phyloP scores from a whole-genome alignment of 2,113 vertebrate genomes.

The Lagopus leucura region DNA sequence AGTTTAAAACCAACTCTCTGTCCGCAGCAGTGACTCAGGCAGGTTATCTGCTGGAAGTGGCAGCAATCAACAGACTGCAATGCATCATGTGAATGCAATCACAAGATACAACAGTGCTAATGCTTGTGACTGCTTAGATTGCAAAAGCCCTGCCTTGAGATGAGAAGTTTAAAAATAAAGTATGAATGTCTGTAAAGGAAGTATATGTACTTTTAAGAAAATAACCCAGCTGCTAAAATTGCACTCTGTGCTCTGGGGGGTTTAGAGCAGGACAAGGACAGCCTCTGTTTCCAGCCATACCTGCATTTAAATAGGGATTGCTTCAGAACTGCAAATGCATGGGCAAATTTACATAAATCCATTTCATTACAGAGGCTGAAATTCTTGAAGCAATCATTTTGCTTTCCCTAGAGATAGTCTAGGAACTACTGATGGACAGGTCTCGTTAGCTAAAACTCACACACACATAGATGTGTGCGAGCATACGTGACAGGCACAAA shows the following conservation, averaged over 20 bases:
- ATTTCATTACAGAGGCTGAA: neutral
- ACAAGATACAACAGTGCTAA: neutral
- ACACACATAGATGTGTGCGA: no score
- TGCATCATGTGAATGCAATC: neutral
- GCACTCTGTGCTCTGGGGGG: neutral
- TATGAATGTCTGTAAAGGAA: slow-evolving; percentile 12
- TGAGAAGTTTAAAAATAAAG: neutral
- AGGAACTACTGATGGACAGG: neutral
- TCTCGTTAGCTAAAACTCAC: neutral
- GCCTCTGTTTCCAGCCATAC: neutral
- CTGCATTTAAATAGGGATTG: neutral
- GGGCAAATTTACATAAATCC: neutral
- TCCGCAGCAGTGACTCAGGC: neutral
- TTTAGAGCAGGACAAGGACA: slow-evolving; percentile 14
- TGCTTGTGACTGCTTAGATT: neutral
- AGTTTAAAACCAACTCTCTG: neutral
- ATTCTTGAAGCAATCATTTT: neutral
- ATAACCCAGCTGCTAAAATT: neutral
- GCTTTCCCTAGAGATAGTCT: neutral
- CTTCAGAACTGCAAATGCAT: neutral
- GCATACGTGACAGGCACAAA: neutral
- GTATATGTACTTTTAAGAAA: neutral
- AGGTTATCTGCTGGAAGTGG: neutral
- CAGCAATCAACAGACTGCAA: neutral
- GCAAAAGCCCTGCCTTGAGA: neutral